Base-by-base conservation (phyloP, 2,888 invertebrate species). In the Tridacna crocea region DNA sequence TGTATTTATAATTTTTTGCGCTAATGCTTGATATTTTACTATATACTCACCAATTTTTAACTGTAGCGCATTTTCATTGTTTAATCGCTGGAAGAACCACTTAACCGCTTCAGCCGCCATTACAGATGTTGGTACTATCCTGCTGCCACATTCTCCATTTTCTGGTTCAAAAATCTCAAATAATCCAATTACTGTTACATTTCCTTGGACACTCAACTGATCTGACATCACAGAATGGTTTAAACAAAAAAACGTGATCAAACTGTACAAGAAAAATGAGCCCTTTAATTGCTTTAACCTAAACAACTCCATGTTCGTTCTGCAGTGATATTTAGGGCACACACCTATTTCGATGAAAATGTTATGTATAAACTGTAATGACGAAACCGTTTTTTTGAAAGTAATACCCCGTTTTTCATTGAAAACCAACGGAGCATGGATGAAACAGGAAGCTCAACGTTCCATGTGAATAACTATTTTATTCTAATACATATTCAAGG, bases 91-190 rank as follows among this genome's bases (percentile, higher is more conserved):
- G 17, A 83, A 46, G 58, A 72, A 79, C 82, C 79, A 79, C 58
- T 79, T 73, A 3, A 79, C 65, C 4, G 79, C 82, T 58, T 83
- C 82, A 13, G 77, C 79, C 12, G 24, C 48, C 79, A 83, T 83
- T 15, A 83, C 79, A 19, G 79, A 83, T 19, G 27, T 27, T 4
- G 48, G 26, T 0, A 58, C 55, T 4, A 77, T 63, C 4, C 47
- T 22, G 46, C 22, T 26, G 17, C 79, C 76, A 46, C 82, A 83
- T 10, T 24, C n/a, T 1, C 48, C 73, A n/a, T 36, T 61, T 11
- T 60, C 66, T 6, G 76, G 55, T 24, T 76, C 75, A 26, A 68
- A 72, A 55, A 77, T 79, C 74, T 77, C 48, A 61, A 81, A 81
- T 60, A 81, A 24, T 76, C 81, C 80, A n/a, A 76, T 58, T 11